Conservation (phyloP, 2,888 invertebrate genomes). For the Lasioglossum leucozonium region DNA sequence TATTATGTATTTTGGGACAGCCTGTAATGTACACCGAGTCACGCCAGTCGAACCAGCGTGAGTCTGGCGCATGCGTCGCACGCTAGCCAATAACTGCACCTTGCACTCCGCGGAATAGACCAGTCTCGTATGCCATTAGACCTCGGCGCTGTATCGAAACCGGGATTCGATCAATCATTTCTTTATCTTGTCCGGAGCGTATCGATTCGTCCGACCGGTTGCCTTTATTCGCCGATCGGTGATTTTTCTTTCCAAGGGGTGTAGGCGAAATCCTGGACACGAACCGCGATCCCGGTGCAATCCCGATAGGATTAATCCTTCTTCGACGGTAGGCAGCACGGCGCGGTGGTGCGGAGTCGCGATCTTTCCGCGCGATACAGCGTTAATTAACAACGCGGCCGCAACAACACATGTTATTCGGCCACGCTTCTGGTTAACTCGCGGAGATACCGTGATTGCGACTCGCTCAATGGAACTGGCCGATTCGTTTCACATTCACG, state of each 20-base stretch:
- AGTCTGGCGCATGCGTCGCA: too few relatives aligned
- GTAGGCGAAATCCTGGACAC: neutral
- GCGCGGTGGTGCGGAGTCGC: neutral
- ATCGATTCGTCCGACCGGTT: neutral
- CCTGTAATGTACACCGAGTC: neutral
- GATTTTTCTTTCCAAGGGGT: neutral
- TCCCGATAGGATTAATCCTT: constrained; percentile 34
- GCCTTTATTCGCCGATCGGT: neutral
- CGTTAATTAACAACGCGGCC: constrained; percentile 54
- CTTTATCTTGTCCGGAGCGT: constrained; percentile 11
- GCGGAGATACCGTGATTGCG: constrained; percentile 37
- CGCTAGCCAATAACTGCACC: neutral
- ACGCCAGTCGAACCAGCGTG: too few relatives aligned
- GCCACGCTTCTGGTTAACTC: constrained; percentile 22
- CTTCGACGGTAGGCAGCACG: neutral
- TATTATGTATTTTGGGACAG: neutral
- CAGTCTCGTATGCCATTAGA: neutral
- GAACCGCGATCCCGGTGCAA: neutral
- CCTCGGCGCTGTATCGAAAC: neutral
- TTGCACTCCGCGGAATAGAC: neutral
- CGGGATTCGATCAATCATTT: constrained; percentile 16
- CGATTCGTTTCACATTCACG: constrained; percentile 39
- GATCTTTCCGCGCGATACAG: constrained; percentile 16
- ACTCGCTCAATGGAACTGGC: constrained; percentile 28
- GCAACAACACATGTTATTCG: constrained; percentile 50